A percentile compares a stretch with the other conserved stretches of the same genome.
These are phyloP conservation scores for Stenodema calcarata DNA, from an alignment of 2,888 invertebrate genomes.

Conservation along the genomic window DNA sequence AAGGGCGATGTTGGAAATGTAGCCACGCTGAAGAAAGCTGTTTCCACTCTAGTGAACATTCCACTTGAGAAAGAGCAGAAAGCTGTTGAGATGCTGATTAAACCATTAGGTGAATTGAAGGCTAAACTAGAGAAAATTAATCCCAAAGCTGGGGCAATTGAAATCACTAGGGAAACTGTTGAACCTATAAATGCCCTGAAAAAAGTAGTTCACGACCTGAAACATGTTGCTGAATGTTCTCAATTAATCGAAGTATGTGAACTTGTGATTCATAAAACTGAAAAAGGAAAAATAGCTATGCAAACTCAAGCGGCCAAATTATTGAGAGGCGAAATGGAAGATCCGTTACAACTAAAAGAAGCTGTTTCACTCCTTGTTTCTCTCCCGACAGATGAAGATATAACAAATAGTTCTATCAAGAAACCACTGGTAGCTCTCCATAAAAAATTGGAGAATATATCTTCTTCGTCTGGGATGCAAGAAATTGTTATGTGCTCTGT, in stretches of 20 bases:
- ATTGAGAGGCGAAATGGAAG: not conserved
- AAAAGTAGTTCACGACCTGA: slow-evolving; percentile 6
- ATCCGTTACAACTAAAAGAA: not conserved
- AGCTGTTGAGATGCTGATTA: not conserved
- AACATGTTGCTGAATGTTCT: not conserved
- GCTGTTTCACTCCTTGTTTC: not conserved
- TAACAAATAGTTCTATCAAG: not conserved
- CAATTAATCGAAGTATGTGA: slow-evolving; percentile 26
- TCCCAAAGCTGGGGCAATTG: not conserved
- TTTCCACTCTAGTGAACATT: not conserved
- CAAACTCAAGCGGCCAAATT: not conserved
- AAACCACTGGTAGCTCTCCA: slow-evolving; percentile 26
- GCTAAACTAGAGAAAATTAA: slow-evolving; percentile 1
- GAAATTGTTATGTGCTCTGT: not conserved
- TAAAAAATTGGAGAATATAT: not conserved
- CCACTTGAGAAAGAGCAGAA: not conserved
- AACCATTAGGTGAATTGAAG: not conserved
- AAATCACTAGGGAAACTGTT: not conserved
- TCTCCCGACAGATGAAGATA: not conserved
- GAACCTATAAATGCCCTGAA: not conserved
- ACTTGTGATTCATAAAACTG: slow-evolving; percentile 5
- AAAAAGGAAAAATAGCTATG: not conserved
- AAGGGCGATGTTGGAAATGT: not conserved
- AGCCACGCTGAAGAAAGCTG: not conserved
- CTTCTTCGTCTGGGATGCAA: not conserved